phyloP scores from a whole-genome alignment of 2,888 invertebrate genomes.

The Slavum lentiscoides region DNA sequence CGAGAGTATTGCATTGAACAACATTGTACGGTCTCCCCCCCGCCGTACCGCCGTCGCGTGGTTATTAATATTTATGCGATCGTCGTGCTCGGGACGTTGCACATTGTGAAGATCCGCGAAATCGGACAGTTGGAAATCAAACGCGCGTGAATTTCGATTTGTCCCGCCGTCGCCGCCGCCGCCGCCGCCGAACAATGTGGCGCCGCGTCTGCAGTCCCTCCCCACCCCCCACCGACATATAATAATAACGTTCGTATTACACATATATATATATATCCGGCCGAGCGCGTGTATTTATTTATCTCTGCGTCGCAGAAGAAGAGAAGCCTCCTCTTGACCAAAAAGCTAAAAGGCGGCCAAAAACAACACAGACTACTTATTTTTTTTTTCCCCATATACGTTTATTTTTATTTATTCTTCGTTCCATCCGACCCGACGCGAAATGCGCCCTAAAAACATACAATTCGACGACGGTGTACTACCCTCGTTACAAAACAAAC shows the following conservation, averaged over 20 bases:
- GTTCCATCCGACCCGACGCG: not conserved
- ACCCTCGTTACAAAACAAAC: conserved; percentile 49
- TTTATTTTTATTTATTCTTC: conserved; percentile 15
- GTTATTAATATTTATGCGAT: not conserved
- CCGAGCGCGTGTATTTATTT: not conserved
- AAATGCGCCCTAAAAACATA: conserved; percentile 28
- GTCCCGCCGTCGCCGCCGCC: not conserved
- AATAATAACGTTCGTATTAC: no score
- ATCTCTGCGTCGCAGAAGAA: conserved; percentile 5
- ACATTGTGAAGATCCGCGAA: conserved; percentile 4
- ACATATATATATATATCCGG: not conserved
- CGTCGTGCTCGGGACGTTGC: conserved; percentile 15
- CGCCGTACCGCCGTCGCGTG: not conserved
- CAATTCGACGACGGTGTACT: not conserved
- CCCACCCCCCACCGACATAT: no score
- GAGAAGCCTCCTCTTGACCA: conserved; percentile 49
- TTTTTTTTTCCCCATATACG: not conserved
- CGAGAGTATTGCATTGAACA: conserved; percentile 17
- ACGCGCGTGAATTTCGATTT: conserved; percentile 52
- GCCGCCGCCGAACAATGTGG: conserved; percentile 40
- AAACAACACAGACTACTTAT: conserved; percentile 47
- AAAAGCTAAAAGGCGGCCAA: conserved; percentile 51
- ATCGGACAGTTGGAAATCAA: conserved; percentile 39
- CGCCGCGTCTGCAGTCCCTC: conserved; percentile 38
- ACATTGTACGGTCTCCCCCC: conserved; percentile 8